A percentile compares a stretch with the other conserved stretches of the same genome.
Evolutionary conservation across 1,140 invertebrate species (phyloP).

Genomic region (Coelopa frigida): DNA sequence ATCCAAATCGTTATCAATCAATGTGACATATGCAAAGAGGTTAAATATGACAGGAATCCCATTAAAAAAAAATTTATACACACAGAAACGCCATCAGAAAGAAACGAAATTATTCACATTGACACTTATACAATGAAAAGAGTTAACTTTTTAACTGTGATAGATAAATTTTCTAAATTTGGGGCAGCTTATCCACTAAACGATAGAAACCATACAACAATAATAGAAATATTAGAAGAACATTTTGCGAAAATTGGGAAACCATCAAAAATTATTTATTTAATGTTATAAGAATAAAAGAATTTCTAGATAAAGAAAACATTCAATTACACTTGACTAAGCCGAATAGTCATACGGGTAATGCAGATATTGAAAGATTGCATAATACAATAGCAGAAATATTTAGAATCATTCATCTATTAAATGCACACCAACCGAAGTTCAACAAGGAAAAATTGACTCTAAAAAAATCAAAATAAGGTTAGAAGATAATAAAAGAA

Average conservation of each 20-base stretch:
- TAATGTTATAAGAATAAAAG: slow-evolving; percentile 9
- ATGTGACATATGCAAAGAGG: slow-evolving; percentile 12
- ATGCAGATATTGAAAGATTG: slow-evolving; percentile 13
- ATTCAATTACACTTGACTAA: slow-evolving; percentile 14
- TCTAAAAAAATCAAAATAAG: slow-evolving; percentile 15
- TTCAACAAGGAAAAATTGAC: slow-evolving; percentile 8
- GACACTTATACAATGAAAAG: slow-evolving; percentile 12
- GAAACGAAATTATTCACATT: slow-evolving; percentile 13
- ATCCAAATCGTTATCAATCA: slow-evolving; percentile 12
- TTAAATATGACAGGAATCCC: slow-evolving; percentile 15
- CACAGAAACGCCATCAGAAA: slow-evolving; percentile 15
- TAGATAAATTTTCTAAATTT: slow-evolving; percentile 15
- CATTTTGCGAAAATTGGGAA: slow-evolving; percentile 9
- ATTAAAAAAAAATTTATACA: slow-evolving; percentile 14
- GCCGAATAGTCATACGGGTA: slow-evolving; percentile 16
- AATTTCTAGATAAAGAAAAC: slow-evolving; percentile 11
- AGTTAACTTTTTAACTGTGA: slow-evolving; percentile 10
- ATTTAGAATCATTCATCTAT: slow-evolving; percentile 11
- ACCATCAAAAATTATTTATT: slow-evolving; percentile 12
- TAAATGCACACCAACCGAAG: slow-evolving; percentile 7
- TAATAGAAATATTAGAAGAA: slow-evolving; percentile 9
- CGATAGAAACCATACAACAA: slow-evolving; percentile 12
- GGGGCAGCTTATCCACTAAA: neutral
- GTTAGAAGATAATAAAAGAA: slow-evolving; percentile 13
- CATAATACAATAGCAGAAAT: slow-evolving; percentile 13